phyloP scores from a whole-genome alignment of 1,140 invertebrate genomes.

The Ceratosolen fusciceps region DNA sequence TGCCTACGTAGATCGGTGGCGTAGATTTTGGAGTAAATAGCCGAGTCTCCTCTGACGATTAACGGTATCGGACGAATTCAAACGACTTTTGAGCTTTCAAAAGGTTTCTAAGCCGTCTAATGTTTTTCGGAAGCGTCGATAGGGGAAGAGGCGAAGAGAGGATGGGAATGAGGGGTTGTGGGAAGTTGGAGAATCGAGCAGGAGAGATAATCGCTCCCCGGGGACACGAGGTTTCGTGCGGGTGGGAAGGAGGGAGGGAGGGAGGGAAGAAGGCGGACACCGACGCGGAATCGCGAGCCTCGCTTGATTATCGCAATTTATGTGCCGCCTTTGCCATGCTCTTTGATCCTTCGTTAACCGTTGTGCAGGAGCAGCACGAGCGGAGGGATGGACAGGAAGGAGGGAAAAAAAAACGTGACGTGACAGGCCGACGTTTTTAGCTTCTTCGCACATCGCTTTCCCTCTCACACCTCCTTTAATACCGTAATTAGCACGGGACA shows the following conservation, averaged over 20 bases:
- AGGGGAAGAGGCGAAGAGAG: background rate
- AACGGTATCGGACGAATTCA: background rate
- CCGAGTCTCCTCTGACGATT: background rate
- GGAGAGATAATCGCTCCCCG: background rate
- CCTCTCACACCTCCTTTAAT: too few relatives aligned
- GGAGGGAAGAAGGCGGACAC: background rate
- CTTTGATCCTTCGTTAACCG: slow-evolving; percentile 42
- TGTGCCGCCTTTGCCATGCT: background rate
- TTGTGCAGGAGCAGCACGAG: too few relatives aligned
- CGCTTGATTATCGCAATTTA: slow-evolving; percentile 25
- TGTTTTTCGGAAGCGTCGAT: background rate
- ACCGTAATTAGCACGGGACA: slow-evolving; percentile 26
- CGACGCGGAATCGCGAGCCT: background rate
- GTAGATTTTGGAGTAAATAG: too few relatives aligned
- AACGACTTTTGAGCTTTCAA: background rate
- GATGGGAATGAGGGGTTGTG: background rate
- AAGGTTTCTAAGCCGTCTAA: background rate
- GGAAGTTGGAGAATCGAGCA: too few relatives aligned
- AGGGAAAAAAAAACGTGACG: slow-evolving; percentile 17
- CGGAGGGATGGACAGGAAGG: slow-evolving; percentile 1
- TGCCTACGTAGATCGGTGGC: too few relatives aligned
- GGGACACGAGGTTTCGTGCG: background rate
- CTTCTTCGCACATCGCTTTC: background rate
- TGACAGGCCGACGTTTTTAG: background rate
- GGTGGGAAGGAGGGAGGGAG: too few relatives aligned